Percentiles rank a stretch among this genome's conserved stretches.
Evolutionary conservation across 2,113 vertebrate species (phyloP).

Genomic region (Planiliza haematocheilus): DNA sequence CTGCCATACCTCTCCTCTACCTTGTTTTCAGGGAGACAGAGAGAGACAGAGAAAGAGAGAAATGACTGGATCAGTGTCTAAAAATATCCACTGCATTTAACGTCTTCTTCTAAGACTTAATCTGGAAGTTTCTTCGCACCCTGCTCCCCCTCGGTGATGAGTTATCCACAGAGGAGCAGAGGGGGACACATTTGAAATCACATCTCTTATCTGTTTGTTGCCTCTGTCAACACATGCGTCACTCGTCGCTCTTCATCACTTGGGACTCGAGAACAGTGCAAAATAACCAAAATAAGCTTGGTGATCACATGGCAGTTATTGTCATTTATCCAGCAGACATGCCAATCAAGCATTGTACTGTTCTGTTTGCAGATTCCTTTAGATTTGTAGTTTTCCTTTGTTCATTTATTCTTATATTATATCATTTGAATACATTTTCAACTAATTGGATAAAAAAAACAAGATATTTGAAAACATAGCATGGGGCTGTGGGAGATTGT

Average conservation of each 20-base stretch:
- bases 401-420: too few relatives aligned
- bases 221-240: slow-evolving; percentile 45
- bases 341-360: too few relatives aligned
- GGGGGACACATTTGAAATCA: slow-evolving; percentile 12
- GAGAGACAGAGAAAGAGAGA: not conserved
- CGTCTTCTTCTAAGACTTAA: slow-evolving; percentile 38
- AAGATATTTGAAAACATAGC: too few relatives aligned
- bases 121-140: slow-evolving; percentile 57
- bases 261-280: not conserved
- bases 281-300: not conserved
- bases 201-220: slow-evolving; percentile 3
- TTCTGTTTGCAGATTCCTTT: too few relatives aligned
- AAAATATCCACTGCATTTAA: slow-evolving; percentile 62
- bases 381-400: too few relatives aligned
- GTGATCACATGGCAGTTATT: too few relatives aligned
- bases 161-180: slow-evolving; percentile 15
- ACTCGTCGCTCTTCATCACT: slow-evolving; percentile 13
- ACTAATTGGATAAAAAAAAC: too few relatives aligned
- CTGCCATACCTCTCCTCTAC: slow-evolving; percentile 11
- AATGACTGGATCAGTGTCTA: slow-evolving; percentile 47
- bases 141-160: slow-evolving; percentile 30
- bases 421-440: too few relatives aligned
- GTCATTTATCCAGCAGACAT: too few relatives aligned
- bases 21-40: not conserved
- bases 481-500: too few relatives aligned